Conservation (phyloP, 2,888 invertebrate species). For the Siphlonurus alternatus region DNA sequence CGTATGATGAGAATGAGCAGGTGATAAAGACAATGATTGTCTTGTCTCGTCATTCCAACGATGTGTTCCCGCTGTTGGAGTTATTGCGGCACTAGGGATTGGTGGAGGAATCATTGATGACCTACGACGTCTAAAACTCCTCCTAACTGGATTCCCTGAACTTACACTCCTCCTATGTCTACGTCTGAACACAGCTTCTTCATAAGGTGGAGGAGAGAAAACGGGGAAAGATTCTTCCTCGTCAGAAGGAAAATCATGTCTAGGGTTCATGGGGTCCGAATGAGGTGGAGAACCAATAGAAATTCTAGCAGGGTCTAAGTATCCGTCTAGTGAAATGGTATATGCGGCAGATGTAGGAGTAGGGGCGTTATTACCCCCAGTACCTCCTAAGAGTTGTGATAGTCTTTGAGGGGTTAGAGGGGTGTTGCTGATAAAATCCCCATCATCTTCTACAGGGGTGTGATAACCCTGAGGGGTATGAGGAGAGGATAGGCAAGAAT, state of each 20-base stretch:
- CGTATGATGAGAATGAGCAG: constrained; percentile 77
- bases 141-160: not conserved
- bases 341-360: constrained; percentile 73
- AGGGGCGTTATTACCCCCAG: constrained; percentile 30
- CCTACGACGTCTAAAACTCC: not conserved
- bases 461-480: constrained; percentile 55
- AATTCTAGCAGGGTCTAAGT: constrained; percentile 66
- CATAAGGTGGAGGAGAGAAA: constrained; percentile 64
- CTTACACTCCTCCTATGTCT: constrained; percentile 21
- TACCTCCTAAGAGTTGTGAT: not conserved
- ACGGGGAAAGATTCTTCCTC: constrained; percentile 58
- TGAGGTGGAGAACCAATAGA: constrained; percentile 64
- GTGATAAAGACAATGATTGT: constrained; percentile 58
- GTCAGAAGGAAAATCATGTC: constrained; percentile 4
- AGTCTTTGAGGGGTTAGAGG: not conserved
- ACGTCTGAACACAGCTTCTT: constrained; percentile 21
- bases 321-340: constrained; percentile 71
- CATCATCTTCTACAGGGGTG: constrained; percentile 49
- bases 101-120: constrained; percentile 17
- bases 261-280: constrained; percentile 32
- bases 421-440: not conserved
- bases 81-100: not conserved
- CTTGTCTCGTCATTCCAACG: constrained; percentile 27
- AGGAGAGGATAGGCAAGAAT: not conserved
- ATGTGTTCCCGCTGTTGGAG: not conserved